A percentile compares a stretch with the other conserved stretches of the same genome.
These are phyloP conservation scores for Drosophila eohydei DNA, from an alignment of 2,888 invertebrate genomes.

Conservation along the genomic window DNA sequence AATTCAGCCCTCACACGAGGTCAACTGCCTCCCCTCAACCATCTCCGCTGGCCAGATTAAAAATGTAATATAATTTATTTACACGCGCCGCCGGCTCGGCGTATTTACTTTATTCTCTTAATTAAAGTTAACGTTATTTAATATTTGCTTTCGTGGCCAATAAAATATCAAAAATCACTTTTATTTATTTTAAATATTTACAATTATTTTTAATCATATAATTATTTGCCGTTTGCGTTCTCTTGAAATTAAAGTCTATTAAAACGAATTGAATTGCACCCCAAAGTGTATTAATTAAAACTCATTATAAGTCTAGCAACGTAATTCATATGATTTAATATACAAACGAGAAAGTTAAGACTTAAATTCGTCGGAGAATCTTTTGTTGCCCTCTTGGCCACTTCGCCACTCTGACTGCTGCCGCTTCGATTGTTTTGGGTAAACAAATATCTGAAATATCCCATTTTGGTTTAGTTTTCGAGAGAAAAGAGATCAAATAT, in stretches of 20 bases:
- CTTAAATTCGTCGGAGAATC: too few species aligned
- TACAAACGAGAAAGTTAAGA: too few species aligned
- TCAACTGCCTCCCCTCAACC: neutral
- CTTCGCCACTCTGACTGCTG: too few species aligned
- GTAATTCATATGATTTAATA: neutral
- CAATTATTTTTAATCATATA: conserved; percentile 1
- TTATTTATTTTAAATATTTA: conserved; percentile 12
- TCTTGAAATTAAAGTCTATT: neutral
- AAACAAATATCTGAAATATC: too few species aligned
- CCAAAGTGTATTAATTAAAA: neutral
- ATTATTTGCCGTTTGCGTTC: neutral
- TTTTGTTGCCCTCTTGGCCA: too few species aligned
- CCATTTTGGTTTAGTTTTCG: neutral
- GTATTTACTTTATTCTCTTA: conserved; percentile 17
- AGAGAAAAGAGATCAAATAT: neutral
- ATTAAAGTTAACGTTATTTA: conserved; percentile 5
- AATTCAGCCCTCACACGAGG: neutral
- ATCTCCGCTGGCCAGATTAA: neutral
- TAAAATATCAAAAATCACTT: conserved; percentile 10
- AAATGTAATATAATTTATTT: conserved; percentile 9
- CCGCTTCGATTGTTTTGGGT: too few species aligned
- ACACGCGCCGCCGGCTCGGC: neutral
- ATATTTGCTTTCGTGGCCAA: neutral
- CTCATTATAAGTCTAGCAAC: neutral
- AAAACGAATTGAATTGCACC: neutral